Evolutionary conservation across 2,113 vertebrate genomes (phyloP), one percentile per base, ranked within the genome.

Genomic region (Telmatochromis sp.): DNA sequence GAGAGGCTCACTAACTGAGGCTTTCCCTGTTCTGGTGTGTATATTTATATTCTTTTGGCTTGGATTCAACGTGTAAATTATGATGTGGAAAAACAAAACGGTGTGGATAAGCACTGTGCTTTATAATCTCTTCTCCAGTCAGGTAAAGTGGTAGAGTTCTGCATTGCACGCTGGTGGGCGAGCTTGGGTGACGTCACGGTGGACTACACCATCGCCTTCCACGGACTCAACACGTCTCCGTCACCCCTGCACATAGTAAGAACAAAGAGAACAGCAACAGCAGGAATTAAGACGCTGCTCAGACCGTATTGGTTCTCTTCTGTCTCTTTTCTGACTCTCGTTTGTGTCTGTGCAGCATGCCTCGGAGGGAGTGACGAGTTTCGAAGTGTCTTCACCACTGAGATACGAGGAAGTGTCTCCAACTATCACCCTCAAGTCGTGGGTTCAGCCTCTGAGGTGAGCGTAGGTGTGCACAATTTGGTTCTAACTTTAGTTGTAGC

Each of bases 101-200:
- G 45, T 78, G 9, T 31, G 15, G 26, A 49, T 49, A 78, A 78
- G 6, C 15, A 49, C 15, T 9, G 28, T 54, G 33, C 1, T 13
- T 33, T 6, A 78, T 14, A 53, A 9, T 89, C 80, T 89, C 2
- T 85, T 87, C 86, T 63, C 4, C 88, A 99, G 99, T 96, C 97
- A 33, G 98, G 98, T 31, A 97, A 95, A 94, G 97, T 98, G 3
- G 96, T 99, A 54, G 99, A 99, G 95, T 96, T 99, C 37, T 99
- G 98, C 83, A 97, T 99, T 83, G 99, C 99, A 23, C 98, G 99
- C 6, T 99, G 99, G 99, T 99, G 99, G 99, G 98, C 98, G 58
- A 99, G 98, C 93, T 96, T 99, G 70, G 98, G 97, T 2, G 98
- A 99, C 5, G 99, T 99, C 90, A 97, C 95, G 5, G 97, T 99